Evolutionary conservation across 2,888 invertebrate genomes (phyloP).

Genomic region (Podotricha telesiphe): DNA sequence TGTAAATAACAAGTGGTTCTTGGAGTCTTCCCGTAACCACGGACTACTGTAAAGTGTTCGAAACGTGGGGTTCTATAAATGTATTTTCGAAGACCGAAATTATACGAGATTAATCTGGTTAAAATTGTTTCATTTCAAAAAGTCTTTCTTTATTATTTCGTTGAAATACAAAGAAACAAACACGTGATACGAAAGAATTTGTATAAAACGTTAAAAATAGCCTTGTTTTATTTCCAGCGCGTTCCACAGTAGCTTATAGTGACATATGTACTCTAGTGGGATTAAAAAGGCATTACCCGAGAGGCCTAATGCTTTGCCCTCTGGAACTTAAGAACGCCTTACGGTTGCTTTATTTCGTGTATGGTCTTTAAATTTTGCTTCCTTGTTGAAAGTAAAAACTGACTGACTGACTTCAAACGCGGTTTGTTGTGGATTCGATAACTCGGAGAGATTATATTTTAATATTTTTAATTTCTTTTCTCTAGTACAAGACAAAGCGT

Average conservation of each 20-base stretch:
- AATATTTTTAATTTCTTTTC: no score
- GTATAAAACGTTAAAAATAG: conserved; percentile 37
- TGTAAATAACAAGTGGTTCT: no score
- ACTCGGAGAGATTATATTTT: no score
- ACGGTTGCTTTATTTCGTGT: background rate
- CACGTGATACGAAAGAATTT: conserved; percentile 26
- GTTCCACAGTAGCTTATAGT: conserved; percentile 36
- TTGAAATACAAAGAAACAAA: background rate
- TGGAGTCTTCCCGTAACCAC: no score
- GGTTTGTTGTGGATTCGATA: no score
- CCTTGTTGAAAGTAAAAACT: background rate
- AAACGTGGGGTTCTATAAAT: no score
- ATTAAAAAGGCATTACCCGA: conserved; percentile 34
- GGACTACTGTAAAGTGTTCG: no score
- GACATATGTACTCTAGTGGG: conserved; percentile 33
- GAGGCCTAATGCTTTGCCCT: conserved; percentile 10
- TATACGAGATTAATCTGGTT: no score
- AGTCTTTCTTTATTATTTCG: background rate
- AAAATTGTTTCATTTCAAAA: no score
- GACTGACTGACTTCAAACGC: no score
- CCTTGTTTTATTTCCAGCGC: conserved; percentile 33
- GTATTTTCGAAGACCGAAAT: no score
- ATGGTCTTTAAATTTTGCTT: background rate
- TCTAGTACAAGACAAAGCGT: no score
- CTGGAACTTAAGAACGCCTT: background rate